Evolutionary conservation across 2,113 vertebrate species (phyloP), one percentile per base, ranked within the genome.

Genomic region (Plotosus lineatus): DNA sequence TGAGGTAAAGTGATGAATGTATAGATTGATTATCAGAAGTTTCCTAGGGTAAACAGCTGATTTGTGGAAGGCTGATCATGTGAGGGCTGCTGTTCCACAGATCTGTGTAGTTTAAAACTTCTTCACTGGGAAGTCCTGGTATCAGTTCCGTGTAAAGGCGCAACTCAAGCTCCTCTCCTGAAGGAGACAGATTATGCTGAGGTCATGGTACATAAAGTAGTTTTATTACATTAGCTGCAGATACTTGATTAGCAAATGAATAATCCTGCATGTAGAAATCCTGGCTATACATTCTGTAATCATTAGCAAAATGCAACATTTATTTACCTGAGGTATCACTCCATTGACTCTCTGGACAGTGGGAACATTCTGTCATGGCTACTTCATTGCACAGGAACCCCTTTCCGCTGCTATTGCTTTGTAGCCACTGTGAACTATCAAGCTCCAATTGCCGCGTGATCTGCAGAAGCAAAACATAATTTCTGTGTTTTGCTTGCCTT

Each of bases 251-350:
- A 46, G n/a, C 53, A 58, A 72, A 63, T 80, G 10, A 55, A 72
- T 28, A 46, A 36, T 19, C 46, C 28, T 73, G 46, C 42, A 5
- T 14, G 42, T 7, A 26, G 48, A 74, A 60, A 51, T 28, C 26
- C 56, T 75, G 15, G 23, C 69, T 38, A 28, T 75, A 81, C 5
- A 19, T 26, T 15, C 72, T 55, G 2, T 46, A 46, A 28, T 17
- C 8, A 36, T 38, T 23, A 82, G 38, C 61, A 72, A 33, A 21
- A 81, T 31, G 51, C n/a, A 50, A 26, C 26, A 31, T 60, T 73
- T 61, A 82, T 89, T 90, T 94, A 94, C 93, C 93, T 91, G 92
- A 92, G 40, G 83, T 75, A 0, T 91, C 90, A 81, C 92, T 93
- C 90, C 90, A 91, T n/a, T 87, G 87, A 88, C 90, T 94, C 15